Evolutionary conservation across 2,888 invertebrate genomes (phyloP).

Genomic region (Tuberolachnus salignus): DNA sequence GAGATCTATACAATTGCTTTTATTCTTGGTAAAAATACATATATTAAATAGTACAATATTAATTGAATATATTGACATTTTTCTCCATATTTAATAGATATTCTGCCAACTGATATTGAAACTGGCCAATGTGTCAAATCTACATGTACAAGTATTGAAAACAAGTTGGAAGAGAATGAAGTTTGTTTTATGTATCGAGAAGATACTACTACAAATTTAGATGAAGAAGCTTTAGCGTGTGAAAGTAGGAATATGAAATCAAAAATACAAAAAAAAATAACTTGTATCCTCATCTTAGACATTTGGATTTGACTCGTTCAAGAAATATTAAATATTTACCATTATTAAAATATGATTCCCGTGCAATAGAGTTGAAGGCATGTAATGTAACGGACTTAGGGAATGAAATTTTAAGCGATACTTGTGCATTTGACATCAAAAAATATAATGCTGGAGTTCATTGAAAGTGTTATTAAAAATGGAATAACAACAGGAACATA

Average conservation of each 20-base stretch:
- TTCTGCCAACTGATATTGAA: neutral
- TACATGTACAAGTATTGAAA: neutral
- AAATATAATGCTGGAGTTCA: no score
- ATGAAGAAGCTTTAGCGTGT: neutral
- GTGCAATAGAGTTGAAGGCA: no score
- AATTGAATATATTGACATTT: neutral
- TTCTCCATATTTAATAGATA: neutral
- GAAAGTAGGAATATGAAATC: neutral
- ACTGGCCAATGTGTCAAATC: neutral
- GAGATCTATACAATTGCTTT: no score
- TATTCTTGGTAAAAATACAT: neutral
- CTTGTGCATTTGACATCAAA: no score
- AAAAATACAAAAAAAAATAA: neutral
- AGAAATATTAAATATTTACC: slow-evolving; percentile 2
- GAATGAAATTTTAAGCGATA: no score
- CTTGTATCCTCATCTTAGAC: neutral
- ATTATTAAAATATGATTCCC: neutral
- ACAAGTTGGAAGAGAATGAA: neutral
- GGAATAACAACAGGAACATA: no score
- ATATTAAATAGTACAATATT: neutral
- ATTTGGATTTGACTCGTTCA: neutral
- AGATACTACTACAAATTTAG: neutral
- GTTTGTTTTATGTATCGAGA: neutral
- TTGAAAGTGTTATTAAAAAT: no score
- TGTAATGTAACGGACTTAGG: no score